Evolutionary conservation across 2,888 invertebrate species (phyloP).

Genomic region (Elysia crispata): DNA sequence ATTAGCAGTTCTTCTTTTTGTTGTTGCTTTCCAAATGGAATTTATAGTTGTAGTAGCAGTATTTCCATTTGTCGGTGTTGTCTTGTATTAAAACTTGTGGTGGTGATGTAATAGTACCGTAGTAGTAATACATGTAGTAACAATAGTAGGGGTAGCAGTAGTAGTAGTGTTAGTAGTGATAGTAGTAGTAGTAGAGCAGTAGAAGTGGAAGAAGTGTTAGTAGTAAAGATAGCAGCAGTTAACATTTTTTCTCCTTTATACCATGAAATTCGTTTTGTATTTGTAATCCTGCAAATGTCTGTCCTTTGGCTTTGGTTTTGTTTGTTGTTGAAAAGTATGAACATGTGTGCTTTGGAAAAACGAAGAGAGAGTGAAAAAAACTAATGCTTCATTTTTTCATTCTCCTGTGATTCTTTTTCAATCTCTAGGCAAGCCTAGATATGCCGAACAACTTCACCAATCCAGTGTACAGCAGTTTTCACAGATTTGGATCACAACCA

Average conservation of each 20-base stretch:
- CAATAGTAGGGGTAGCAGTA: not conserved
- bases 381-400: not conserved
- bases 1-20: too few species aligned
- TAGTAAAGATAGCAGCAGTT: not conserved
- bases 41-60: too few species aligned
- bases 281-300: too few species aligned
- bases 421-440: conserved; percentile 15
- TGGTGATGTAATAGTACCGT: too few species aligned
- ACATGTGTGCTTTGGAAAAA: not conserved
- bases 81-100: too few species aligned
- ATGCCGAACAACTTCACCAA: conserved; percentile 69
- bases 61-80: too few species aligned
- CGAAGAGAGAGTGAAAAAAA: not conserved
- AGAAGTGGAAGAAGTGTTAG: too few species aligned
- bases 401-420: not conserved
- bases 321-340: not conserved
- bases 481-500: conserved; percentile 51
- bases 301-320: not conserved
- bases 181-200: too few species aligned
- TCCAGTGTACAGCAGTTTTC: conserved; percentile 69
- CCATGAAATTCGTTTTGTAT: too few species aligned
- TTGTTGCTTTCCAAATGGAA: too few species aligned
- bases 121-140: too few species aligned
- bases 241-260: not conserved
- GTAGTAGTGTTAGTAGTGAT: not conserved